Base-by-base conservation (phyloP, 1,140 invertebrate genomes). In the Ylistrum balloti region DNA sequence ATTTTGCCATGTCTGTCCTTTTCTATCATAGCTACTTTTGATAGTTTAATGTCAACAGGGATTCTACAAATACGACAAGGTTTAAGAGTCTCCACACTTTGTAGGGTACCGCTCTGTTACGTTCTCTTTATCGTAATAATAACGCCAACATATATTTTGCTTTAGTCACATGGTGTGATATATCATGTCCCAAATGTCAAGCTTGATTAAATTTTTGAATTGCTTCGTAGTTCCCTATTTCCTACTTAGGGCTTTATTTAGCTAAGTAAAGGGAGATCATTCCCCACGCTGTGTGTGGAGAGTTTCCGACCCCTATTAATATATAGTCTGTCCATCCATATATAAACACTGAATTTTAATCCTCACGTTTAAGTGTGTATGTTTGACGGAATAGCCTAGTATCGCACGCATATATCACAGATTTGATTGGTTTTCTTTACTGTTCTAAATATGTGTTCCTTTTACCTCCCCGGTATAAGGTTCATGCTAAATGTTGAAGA, bases 331-430 rank as follows among this genome's bases (percentile, higher is more conserved):
- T 74, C 56, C 56, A 17, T 28, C 56, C 56, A 74, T 74, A 74
- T n/a, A n/a, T 48, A 74, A 74, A 74, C 56, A 74, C 56, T 74
- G 56, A 28, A 74, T 17, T 48, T 74, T 74, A 74, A 74, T 74
- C 56, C 56, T 74, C 56, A 74, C 56, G 56, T 74, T 74, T 74
- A 74, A 74, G 56, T 74, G 56, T 74, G 56, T 74, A 74, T 74
- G 56, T 74, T 74, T 74, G 56, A 74, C 56, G 56, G 56, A 74
- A 74, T 74, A 74, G 56, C 56, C 56, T 74, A 74, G 56, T 74
- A 28, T 28, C 56, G 56, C 56, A 74, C 56, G 56, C n/a, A 74
- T 74, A 74, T 74, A 74, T 74, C 56, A 74, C 56, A 74, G 56
- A 74, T 74, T 74, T 74, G 56, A 74, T 74, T 74, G 56, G 56